Base-by-base conservation (phyloP, 2,113 vertebrate species). In the Coryphaenoides rupestris region DNA sequence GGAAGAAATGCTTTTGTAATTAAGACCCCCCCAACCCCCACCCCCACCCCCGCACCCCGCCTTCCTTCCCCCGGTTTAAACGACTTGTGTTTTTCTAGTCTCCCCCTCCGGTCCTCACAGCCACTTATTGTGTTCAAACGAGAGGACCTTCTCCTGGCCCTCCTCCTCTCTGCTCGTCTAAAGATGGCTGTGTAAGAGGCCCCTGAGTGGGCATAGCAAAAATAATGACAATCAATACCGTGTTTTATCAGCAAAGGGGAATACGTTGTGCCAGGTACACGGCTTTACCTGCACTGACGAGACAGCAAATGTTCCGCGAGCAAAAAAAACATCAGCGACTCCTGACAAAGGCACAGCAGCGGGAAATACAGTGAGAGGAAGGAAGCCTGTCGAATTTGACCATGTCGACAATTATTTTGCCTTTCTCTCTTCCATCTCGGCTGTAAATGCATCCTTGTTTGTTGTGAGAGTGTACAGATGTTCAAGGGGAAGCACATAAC, bases 171-270 rank as follows among this genome's bases (percentile, higher is more conserved):
- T 59, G 21, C 72, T 52, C 49, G 23, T 52, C 15, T 33, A 62
- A 63, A 60, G 17, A 63, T 22, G 19, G 10, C 3, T 57, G 45
- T 49, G 46, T 58, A 26, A 58, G 33, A 65, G 59, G 81, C 70
- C 74, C 68, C 33, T 19, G 52, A 58, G 61, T 15, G 3, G 19
- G n/a, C 52, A 76, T 50, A 50, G 5, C 5, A 50, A 50, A n/a
- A 4, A n/a, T 76, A 77, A 78, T 74, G 68, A 69, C 68, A 81
- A 76, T 77, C 65, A 21, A 65, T 75, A 64, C 33, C 61, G 72
- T 76, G 78, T 76, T n/a, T 73, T 55, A 82, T 77, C 69, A 72
- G 55, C 28, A 58, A 61, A 69, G 62, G 47, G 58, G 61, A 33
- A 71, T 64, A 56, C 64, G 74, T 79, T 40, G 63, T 60, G 62